Percentiles rank a stretch among this genome's conserved stretches.
Evolutionary conservation across 2,113 vertebrate genomes (phyloP).

Genomic region (Burhinus oedicnemus): DNA sequence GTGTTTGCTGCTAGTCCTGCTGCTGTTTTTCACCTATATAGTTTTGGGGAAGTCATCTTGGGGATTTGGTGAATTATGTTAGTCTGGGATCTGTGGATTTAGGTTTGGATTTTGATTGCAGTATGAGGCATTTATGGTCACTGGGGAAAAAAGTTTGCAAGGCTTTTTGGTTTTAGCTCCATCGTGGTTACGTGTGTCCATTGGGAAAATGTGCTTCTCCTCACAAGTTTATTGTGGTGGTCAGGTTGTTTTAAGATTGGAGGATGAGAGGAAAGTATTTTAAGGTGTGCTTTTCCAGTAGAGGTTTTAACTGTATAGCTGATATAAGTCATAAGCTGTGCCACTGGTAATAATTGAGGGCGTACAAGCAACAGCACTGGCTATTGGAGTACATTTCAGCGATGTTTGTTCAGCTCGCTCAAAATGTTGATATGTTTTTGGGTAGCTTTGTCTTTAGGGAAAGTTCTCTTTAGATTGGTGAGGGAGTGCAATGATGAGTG

Average conservation of each 20-base stretch:
- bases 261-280: neutral
- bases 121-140: neutral
- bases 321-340: neutral
- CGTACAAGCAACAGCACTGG: fast-evolving
- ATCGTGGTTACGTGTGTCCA: neutral
- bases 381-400: neutral
- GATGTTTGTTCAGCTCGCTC: neutral
- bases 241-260: neutral
- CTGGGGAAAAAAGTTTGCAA: neutral
- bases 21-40: neutral
- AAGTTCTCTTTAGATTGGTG: neutral
- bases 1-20: neutral
- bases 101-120: neutral
- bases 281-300: neutral
- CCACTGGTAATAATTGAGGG: fast-evolving
- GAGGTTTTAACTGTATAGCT: neutral
- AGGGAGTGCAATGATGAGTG: fast-evolving
- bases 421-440: fast-evolving
- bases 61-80: neutral
- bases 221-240: fast-evolving
- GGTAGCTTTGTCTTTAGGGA: neutral
- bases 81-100: neutral
- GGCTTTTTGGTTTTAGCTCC: neutral
- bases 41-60: neutral
- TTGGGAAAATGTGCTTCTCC: neutral